A percentile compares a stretch with the other conserved stretches of the same genome.
Evolutionary conservation across 1,140 invertebrate species (phyloP).

Genomic region (Sitophilus oryzae): DNA sequence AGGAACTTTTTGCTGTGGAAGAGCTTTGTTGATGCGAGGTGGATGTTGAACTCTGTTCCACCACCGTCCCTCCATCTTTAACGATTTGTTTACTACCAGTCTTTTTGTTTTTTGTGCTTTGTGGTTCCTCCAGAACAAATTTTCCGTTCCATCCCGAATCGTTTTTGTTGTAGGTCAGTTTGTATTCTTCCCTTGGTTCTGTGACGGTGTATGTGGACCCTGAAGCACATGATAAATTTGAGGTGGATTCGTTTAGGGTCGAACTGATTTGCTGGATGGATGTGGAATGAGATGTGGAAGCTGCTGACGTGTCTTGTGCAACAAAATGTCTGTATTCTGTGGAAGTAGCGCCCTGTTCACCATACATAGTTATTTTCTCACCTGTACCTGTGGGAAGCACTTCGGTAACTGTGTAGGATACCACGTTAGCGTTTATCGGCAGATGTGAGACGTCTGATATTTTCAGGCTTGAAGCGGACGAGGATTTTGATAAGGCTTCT

Average conservation of each 20-base stretch:
- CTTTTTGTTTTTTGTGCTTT: conserved; percentile 18
- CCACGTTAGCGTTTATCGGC: conserved; percentile 33
- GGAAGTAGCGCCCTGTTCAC: conserved; percentile 34
- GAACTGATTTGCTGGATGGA: conserved; percentile 40
- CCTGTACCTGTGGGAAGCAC: conserved; percentile 35
- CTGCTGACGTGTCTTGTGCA: conserved; percentile 25
- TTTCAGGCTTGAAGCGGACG: conserved; percentile 39
- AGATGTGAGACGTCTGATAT: conserved; percentile 42
- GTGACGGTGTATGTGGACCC: conserved; percentile 40
- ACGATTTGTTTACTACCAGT: conserved; percentile 6
- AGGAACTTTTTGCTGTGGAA: conserved; percentile 48
- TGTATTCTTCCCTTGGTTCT: conserved; percentile 41
- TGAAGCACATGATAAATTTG: conserved; percentile 35
- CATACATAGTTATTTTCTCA: conserved; percentile 43
- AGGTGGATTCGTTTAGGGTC: conserved; percentile 34
- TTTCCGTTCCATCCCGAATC: conserved; percentile 51
- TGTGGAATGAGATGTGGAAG: conserved; percentile 18
- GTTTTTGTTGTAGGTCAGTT: conserved; percentile 41
- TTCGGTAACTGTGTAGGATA: conserved; percentile 41
- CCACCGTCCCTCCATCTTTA: conserved; percentile 13
- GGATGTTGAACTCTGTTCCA: conserved; percentile 32
- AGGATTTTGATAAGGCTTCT: conserved; percentile 34
- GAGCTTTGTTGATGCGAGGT: conserved; percentile 32
- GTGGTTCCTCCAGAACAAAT: conserved; percentile 45
- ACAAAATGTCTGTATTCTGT: conserved; percentile 41